Base-by-base conservation (phyloP, 2,888 invertebrate species). In the Parnassius mnemosyne region DNA sequence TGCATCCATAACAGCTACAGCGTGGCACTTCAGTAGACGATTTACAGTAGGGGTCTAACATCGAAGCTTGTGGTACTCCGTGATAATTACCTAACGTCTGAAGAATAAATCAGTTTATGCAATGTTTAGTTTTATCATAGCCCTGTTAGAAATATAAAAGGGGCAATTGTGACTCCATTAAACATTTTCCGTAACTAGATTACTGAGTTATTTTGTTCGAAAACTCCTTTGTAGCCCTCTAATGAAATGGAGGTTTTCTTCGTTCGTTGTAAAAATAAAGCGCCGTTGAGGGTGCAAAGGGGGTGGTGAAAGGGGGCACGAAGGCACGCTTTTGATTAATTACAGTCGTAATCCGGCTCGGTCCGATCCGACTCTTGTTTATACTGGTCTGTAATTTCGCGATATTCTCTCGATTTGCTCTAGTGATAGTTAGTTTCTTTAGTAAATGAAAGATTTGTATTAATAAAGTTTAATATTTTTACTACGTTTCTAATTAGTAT, bases 201-300 rank as follows among this genome's bases (percentile, higher is more conserved):
- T 55, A 55, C 25, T 2, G 49, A 20, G 57, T 57, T 50, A n/a
- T 42, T 50, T 43, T 41, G 41, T 13, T 13, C 49, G 13, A 34
- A 46, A 47, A 16, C 50, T 13, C 50, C 50, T 57, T 57, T 57
- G 49, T 57, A 13, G n/a, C 41, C 41, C 49, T 57, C 49, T 57
- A 57, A 57, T 57, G 57, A 57, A 57, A 57, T n/a, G 49, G 50
- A 56, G 57, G 34, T 57, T 57, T 34, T 57, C 57, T 57, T 50
- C 57, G 57, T 12, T 49, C 41, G 50, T 25, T 46, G 55, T 46
- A 16, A 49, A 57, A 57, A 50, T 49, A 50, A 50, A 34, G 42
- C 41, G 56, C 16, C 9, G 54, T 11, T n/a, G 56, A 34, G 46
- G 25, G 56, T 46, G 56, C 34, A 7, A 34, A 7, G 25, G 56